phyloP scores from a whole-genome alignment of 2,888 invertebrate species.

The Rhagonycha fulva region DNA sequence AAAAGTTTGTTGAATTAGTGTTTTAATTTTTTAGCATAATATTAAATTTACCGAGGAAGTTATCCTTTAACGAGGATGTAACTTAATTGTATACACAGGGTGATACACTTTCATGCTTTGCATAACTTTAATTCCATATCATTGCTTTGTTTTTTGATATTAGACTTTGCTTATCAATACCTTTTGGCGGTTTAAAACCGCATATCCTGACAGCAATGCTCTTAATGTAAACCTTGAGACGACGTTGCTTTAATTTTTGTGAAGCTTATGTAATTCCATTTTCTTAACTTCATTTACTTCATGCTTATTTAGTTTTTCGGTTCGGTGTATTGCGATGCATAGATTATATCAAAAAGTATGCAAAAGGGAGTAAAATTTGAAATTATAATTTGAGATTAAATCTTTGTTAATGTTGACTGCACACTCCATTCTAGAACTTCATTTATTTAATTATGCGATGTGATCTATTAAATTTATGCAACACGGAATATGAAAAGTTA shows the following conservation, averaged over 20 bases:
- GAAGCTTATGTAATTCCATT: background rate
- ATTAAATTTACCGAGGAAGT: background rate
- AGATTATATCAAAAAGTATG: background rate
- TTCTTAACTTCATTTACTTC: background rate
- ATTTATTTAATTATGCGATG: background rate
- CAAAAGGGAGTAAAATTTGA: background rate
- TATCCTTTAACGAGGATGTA: background rate
- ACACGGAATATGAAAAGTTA: no score
- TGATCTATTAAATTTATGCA: background rate
- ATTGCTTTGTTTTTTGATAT: background rate
- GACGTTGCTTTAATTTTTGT: background rate
- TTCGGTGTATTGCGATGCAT: background rate
- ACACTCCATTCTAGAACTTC: background rate
- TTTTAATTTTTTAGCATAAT: background rate
- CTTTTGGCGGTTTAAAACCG: background rate
- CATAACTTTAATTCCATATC: background rate
- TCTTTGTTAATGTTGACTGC: background rate
- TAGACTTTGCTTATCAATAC: background rate
- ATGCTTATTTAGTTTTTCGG: background rate
- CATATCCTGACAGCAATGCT: background rate
- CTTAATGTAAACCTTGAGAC: background rate
- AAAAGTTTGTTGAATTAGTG: background rate
- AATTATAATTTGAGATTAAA: background rate
- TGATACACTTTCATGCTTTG: background rate
- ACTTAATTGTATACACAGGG: background rate